phyloP scores from a whole-genome alignment of 2,113 vertebrate genomes.

The Gobius niger region DNA sequence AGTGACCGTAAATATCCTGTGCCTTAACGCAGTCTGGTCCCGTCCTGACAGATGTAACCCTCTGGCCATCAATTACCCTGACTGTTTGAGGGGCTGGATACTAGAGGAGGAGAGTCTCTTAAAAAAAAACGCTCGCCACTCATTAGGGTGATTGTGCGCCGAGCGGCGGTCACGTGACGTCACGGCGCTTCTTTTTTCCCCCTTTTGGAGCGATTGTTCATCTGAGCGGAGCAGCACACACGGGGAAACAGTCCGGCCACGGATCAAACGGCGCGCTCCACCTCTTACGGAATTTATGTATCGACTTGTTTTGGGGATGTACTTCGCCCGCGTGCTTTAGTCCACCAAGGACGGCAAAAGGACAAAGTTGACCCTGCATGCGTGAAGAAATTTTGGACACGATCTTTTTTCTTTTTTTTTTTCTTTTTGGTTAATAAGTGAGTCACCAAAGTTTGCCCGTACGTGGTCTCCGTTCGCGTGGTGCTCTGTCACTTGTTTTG shows the following conservation, averaged over 20 bases:
- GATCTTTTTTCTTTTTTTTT: no score
- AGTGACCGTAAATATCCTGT: not conserved
- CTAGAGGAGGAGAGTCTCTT: conserved; percentile 8
- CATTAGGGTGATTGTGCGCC: conserved; percentile 35
- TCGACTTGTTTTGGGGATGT: conserved; percentile 27
- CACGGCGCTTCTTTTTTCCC: conserved; percentile 27
- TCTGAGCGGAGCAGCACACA: conserved; percentile 18
- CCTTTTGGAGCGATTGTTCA: conserved; percentile 2
- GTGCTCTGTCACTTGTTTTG: conserved; percentile 8
- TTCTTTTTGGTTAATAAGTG: not conserved
- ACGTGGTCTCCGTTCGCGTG: conserved; percentile 8
- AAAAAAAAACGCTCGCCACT: not conserved
- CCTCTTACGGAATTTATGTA: conserved; percentile 25
- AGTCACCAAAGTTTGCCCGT: conserved; percentile 4
- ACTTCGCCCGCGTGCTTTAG: not conserved
- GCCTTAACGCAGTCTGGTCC: not conserved
- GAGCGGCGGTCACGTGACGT: conserved; percentile 48
- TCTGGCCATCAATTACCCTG: conserved; percentile 23
- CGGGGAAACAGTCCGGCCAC: conserved; percentile 23
- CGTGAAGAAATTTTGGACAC: not conserved
- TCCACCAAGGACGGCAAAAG: not conserved
- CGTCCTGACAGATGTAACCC: conserved; percentile 11
- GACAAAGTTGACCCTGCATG: conserved; percentile 5
- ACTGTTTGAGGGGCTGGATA: conserved; percentile 5
- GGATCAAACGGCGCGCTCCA: conserved; percentile 26